Percentiles rank a stretch among this genome's conserved stretches.
phyloP scores from a whole-genome alignment of 2,888 invertebrate species.

The Eristalis arbustorum region DNA sequence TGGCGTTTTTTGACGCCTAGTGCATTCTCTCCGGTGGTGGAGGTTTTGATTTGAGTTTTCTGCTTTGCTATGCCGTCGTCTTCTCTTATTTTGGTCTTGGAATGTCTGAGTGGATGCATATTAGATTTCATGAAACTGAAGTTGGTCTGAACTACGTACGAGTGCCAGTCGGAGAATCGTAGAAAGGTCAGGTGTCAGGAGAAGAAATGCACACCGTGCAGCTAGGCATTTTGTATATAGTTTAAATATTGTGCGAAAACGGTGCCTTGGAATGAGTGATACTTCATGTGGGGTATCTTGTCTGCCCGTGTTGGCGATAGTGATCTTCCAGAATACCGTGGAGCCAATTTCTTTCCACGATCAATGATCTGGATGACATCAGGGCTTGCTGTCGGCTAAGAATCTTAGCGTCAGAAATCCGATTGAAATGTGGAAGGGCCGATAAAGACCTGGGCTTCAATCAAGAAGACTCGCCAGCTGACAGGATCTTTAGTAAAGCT shows the following conservation, averaged over 20 bases:
- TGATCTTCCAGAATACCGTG: too few species aligned
- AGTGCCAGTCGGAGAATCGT: background rate
- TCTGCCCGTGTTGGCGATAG: too few species aligned
- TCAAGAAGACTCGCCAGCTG: background rate
- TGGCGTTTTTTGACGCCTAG: slow-evolving; percentile 43
- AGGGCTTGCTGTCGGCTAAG: too few species aligned
- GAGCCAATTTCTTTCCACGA: too few species aligned
- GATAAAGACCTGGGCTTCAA: background rate
- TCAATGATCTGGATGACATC: too few species aligned
- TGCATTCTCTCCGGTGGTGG: slow-evolving; percentile 14
- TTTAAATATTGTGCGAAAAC: too few species aligned
- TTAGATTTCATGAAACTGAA: slow-evolving; percentile 26
- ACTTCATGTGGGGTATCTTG: too few species aligned
- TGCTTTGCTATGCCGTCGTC: slow-evolving; percentile 4
- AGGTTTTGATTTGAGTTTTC: slow-evolving; percentile 24
- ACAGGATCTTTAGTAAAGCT: background rate
- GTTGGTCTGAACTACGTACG: background rate
- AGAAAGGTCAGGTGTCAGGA: background rate
- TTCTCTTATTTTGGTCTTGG: background rate
- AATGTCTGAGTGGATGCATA: slow-evolving; percentile 60
- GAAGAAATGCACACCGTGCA: background rate
- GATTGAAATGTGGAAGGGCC: too few species aligned
- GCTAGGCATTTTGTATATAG: too few species aligned
- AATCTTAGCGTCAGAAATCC: too few species aligned
- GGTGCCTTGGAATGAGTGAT: too few species aligned